A percentile compares a stretch with the other conserved stretches of the same genome.
Evolutionary conservation across 2,797 vertebrate genomes (phyloP).

Genomic region (Amphiprion clarkii): DNA sequence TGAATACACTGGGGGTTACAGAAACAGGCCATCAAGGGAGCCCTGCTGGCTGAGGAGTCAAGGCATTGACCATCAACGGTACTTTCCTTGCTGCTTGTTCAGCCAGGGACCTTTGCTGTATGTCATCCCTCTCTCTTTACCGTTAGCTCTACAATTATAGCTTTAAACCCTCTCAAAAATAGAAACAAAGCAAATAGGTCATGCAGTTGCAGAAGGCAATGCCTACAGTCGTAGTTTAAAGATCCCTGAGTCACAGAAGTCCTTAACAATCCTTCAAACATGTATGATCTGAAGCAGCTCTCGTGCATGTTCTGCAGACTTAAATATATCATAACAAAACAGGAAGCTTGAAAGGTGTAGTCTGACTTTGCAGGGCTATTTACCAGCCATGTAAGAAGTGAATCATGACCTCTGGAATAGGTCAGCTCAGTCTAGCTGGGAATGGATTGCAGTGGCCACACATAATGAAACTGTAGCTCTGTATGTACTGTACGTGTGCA

Average conservation of each 20-base stretch:
- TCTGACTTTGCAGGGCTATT: conserved; percentile 10
- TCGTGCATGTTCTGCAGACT: not conserved
- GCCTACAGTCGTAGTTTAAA: not conserved
- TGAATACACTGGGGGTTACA: not conserved
- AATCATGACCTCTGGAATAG: conserved; percentile 10
- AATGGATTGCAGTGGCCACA: conserved; percentile 12
- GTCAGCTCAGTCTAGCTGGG: conserved; percentile 15
- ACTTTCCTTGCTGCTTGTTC: not conserved
- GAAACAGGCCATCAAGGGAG: not conserved
- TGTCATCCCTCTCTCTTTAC: not conserved
- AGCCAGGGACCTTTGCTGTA: not conserved
- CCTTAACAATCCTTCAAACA: not conserved
- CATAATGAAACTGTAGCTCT: conserved; percentile 26
- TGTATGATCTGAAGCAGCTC: not conserved
- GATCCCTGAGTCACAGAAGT: conserved; percentile 1
- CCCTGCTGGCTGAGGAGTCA: not conserved
- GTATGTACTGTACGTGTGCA: not conserved
- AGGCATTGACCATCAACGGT: not conserved
- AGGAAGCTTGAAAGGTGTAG: not conserved
- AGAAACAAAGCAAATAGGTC: not conserved
- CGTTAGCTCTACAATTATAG: not conserved
- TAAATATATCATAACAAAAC: conserved; percentile 1
- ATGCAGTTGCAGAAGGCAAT: conserved; percentile 1
- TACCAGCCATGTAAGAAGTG: not conserved
- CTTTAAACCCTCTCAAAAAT: not conserved